Evolutionary conservation across 2,113 vertebrate species (phyloP), one percentile per base, ranked within the genome.

Genomic region (Dunckerocampus dactyliophorus): DNA sequence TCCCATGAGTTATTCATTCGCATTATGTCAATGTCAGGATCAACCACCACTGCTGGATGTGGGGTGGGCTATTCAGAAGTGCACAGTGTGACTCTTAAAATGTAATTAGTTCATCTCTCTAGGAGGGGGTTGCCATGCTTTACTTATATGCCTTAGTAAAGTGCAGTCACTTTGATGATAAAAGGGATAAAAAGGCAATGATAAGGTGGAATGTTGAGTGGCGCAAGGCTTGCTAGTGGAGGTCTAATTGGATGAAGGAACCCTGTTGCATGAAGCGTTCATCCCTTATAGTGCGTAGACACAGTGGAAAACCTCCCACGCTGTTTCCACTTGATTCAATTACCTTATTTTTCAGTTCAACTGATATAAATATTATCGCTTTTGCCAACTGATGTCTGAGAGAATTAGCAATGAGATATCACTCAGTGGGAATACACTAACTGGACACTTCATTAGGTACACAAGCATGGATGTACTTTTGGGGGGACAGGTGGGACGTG

Each of bases 161-260:
- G 83, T 85, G 85, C 81, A 87, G 82, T 80, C 64, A 77, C 87
- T 88, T 88, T 87, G 88, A 87, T 85, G 84, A 87, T 88, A 85
- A 87, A 82, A 86, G 75, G 73, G 79, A 77, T 81, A 84, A 87
- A 86, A 86, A 88, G 61, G 82, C 63, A 67, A 65, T 49, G 78
- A 89, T 87, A 85, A 86, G 79, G 81, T 83, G 75, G 81, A 84
- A 83, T 76, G 75, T 80, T 71, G 82, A 84, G 75, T 84, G 71
- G 77, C 68, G 72, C 59, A 71, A 68, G 71, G 76, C 80, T 77
- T 85, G 85, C 75, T 87, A 79, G 83, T 45, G 58, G 88, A 85
- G 80, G 82, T 88, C 85, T 88, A 89, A 90, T 88, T 89, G 88
- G 86, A 87, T 82, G 83, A 83, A 83, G 84, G 88, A 86, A 86